Percentiles rank a stretch among this genome's conserved stretches.
Evolutionary conservation across 2,888 invertebrate species (phyloP).

Genomic region (Drosophila niveifrons): DNA sequence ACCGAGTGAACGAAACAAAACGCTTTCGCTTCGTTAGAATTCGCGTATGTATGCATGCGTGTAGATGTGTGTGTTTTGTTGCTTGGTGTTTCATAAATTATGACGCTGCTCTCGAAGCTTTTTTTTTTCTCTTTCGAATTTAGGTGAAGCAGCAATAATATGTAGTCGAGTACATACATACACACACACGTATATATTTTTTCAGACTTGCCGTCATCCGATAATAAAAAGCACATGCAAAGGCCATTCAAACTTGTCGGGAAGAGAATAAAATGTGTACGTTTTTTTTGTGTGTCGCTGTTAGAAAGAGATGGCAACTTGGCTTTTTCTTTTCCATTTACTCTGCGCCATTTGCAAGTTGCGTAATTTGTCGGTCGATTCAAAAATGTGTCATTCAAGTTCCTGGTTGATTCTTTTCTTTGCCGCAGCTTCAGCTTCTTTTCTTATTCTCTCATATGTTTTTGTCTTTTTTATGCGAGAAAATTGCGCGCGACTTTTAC

Average conservation of each 20-base stretch:
- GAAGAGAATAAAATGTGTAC: constrained; percentile 31
- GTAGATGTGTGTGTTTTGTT: constrained; percentile 27
- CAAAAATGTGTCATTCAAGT: constrained; percentile 81
- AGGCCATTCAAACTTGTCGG: constrained; percentile 66
- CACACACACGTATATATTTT: constrained; percentile 37
- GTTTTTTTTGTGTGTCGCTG: constrained; percentile 10
- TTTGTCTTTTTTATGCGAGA: neutral
- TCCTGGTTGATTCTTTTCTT: constrained; percentile 48
- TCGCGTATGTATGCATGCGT: constrained; percentile 38
- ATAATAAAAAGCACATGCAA: constrained; percentile 76
- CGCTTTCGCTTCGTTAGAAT: constrained; percentile 71
- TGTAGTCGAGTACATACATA: constrained; percentile 45
- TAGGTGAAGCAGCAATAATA: constrained; percentile 59
- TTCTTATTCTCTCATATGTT: neutral
- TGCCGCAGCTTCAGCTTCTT: constrained; percentile 20
- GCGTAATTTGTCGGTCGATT: constrained; percentile 74
- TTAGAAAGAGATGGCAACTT: constrained; percentile 49
- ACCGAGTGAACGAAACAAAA: constrained; percentile 14
- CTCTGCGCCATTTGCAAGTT: constrained; percentile 74
- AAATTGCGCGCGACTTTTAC: constrained; percentile 62
- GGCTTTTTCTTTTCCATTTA: constrained; percentile 29
- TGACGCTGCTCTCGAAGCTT: constrained; percentile 72
- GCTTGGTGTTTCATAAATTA: constrained; percentile 72
- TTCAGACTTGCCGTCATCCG: constrained; percentile 68
- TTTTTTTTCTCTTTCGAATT: constrained; percentile 55